Base-by-base conservation (phyloP, 1,140 invertebrate genomes). In the Drosophila biarmipes region DNA sequence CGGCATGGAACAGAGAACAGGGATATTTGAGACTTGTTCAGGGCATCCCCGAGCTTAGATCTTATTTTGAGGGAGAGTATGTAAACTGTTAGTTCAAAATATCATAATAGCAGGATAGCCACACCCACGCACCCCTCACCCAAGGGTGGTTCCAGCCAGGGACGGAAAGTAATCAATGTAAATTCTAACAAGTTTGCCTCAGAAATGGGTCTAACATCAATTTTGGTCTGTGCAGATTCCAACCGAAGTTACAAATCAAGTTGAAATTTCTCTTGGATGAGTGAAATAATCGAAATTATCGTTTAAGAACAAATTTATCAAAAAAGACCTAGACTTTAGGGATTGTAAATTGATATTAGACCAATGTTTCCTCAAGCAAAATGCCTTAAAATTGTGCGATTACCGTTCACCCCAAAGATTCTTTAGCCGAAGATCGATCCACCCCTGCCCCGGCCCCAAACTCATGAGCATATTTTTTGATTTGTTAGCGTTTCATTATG, bases 51-150 rank as follows among this genome's bases (percentile, higher is more conserved):
- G 79, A 80, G 71, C 62, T 49, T 79, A 80, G 72, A 43, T 76
- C 58, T 75, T 64, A 54, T 69, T 80, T 80, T 67, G 43, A 63
- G 63, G 34, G 61, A 38, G 69, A 68, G 31, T 59, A 76, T 55
- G 31, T 72, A 81, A 82, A 64, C 74, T 82, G 80, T 84, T 82
- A 84, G 75, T 84, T 78, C 80, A 80, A 84, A 80, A 79, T 82
- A 73, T 69, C 75, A 72, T 78, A 77, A 71, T 43, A n/a, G n/a
- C n/a, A n/a, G 45, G 55, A 78, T 78, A 57, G 64, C 67, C 66
- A 75, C 56, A 69, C 55, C 31, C 38, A 31, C 49, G 42, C 38
- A 43, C 43, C 51, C 57, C 58, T 12, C 52, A 61, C 58, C 24
- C 2, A 38, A 19, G 37, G 24, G 21, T 12, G 57, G 57, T 55